Conservation (phyloP, 2,113 vertebrate genomes). For the Anarrhichthys ocellatus region DNA sequence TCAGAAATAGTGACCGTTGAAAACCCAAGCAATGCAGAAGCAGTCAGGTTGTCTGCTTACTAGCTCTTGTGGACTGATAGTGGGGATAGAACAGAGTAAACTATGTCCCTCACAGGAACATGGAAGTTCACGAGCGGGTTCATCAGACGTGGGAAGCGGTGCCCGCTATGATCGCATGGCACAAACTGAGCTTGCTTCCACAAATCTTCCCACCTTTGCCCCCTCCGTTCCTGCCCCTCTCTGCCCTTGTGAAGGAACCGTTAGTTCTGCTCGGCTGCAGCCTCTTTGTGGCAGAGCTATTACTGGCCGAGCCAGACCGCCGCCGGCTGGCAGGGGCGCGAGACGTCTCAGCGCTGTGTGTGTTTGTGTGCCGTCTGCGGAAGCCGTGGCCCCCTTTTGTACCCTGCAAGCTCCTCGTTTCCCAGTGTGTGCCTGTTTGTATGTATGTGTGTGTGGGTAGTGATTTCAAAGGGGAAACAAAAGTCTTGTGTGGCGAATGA, state of each 20-base stretch:
- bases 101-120: slow-evolving; percentile 13
- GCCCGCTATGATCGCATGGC: slow-evolving; percentile 25
- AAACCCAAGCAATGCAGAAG: not conserved
- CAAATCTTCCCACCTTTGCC: slow-evolving; percentile 59
- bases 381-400: slow-evolving; percentile 48
- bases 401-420: slow-evolving; percentile 50
- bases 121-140: slow-evolving; percentile 43
- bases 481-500: slow-evolving; percentile 60
- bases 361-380: slow-evolving; percentile 55
- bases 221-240: slow-evolving; percentile 31
- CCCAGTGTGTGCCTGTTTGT: slow-evolving; percentile 19
- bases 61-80: not conserved
- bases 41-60: not conserved
- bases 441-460: slow-evolving; percentile 34
- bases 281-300: slow-evolving; percentile 71
- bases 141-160: slow-evolving; percentile 17
- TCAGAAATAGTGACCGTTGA: not conserved
- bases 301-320: slow-evolving; percentile 65
- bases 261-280: slow-evolving; percentile 76
- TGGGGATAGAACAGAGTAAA: not conserved
- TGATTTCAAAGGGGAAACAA: slow-evolving; percentile 64
- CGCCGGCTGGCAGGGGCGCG: slow-evolving; percentile 67
- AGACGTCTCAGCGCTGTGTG: slow-evolving; percentile 57
- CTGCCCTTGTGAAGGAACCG: slow-evolving; percentile 56
- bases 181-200: slow-evolving; percentile 39